Evolutionary conservation across 1,140 invertebrate species (phyloP).

Genomic region (Melanaphis sacchari): DNA sequence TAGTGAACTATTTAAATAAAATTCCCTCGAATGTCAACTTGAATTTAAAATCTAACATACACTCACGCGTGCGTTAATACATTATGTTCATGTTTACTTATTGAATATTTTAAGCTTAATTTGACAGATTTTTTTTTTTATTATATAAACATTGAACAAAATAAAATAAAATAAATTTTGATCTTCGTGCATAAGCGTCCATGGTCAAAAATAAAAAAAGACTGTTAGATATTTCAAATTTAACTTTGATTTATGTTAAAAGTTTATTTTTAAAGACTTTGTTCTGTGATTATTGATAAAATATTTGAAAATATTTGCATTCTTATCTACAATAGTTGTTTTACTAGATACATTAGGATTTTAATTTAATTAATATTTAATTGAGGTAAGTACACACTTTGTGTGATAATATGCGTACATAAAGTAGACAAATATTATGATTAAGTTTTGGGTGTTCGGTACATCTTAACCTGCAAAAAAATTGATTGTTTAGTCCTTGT

Average conservation of each 20-base stretch:
- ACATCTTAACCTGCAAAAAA: too few species aligned
- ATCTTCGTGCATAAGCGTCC: neutral
- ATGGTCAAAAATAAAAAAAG: neutral
- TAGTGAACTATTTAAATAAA: neutral
- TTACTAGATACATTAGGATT: too few species aligned
- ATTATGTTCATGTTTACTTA: neutral
- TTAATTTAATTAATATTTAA: too few species aligned
- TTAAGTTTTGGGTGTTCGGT: too few species aligned
- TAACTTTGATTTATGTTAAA: neutral
- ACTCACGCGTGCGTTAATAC: neutral
- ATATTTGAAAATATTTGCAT: neutral
- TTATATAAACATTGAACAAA: neutral
- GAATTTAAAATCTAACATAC: neutral
- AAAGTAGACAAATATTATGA: neutral
- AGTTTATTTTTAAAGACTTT: neutral
- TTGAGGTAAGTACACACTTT: too few species aligned
- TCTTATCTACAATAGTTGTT: neutral
- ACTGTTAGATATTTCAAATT: neutral
- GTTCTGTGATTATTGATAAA: neutral
- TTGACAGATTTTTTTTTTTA: neutral
- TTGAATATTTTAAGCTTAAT: slow-evolving; percentile 13
- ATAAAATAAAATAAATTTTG: neutral
- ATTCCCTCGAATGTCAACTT: neutral
- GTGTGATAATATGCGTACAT: too few species aligned
- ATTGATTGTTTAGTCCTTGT: too few species aligned